Evolutionary conservation across 2,113 vertebrate genomes (phyloP).

Genomic region (Amazona guildingii): DNA sequence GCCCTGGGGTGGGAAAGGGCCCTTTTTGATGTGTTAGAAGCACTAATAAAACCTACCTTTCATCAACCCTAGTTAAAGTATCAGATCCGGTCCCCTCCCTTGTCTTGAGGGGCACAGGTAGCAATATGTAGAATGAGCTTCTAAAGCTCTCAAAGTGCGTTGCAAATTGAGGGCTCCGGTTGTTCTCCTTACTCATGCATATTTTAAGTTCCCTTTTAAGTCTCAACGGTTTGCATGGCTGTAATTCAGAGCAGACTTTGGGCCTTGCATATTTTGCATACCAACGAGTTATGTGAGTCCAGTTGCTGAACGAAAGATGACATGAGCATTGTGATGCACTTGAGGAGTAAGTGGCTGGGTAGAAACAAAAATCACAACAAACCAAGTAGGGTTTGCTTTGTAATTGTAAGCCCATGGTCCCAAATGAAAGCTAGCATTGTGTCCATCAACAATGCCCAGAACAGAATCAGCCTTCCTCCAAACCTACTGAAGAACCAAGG

Average conservation of each 20-base stretch:
- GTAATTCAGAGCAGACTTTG: conserved; percentile 38
- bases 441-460: background rate
- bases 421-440: background rate
- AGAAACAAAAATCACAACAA: background rate
- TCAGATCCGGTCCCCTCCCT: background rate
- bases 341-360: background rate
- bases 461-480: background rate
- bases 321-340: background rate
- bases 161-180: background rate
- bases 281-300: background rate
- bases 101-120: background rate
- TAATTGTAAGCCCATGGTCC: background rate
- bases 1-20: background rate
- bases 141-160: background rate
- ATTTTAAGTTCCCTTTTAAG: conserved; percentile 51
- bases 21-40: background rate
- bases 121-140: background rate
- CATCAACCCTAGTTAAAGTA: rapidly evolving
- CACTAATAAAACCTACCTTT: background rate
- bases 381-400: background rate
- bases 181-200: conserved; percentile 23
- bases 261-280: conserved; percentile 44
- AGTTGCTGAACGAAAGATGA: background rate
- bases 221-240: background rate
- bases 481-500: background rate